These are phyloP conservation scores for Andrena cerasifolii DNA, from an alignment of 1,140 invertebrate genomes.

Conservation along the genomic window DNA sequence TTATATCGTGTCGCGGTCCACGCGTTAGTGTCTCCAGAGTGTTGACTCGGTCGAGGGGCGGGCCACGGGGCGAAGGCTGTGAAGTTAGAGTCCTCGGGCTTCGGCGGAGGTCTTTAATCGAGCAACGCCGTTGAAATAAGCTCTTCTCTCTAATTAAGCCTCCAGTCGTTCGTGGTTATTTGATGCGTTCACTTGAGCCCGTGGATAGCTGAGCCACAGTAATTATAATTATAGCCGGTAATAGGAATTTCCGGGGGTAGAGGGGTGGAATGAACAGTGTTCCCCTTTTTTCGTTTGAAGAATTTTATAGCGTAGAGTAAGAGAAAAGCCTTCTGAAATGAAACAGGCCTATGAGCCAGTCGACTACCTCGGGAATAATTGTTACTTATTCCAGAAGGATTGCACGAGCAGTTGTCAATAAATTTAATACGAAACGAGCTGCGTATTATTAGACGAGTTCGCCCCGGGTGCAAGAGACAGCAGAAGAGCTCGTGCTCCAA, in stretches of 20 bases:
- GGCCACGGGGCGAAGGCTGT: too few relatives aligned
- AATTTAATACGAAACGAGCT: too few relatives aligned
- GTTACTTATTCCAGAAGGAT: too few relatives aligned
- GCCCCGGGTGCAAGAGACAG: neutral
- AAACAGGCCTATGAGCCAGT: too few relatives aligned
- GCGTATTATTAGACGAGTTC: neutral
- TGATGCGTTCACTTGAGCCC: neutral
- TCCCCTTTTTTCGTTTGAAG: too few relatives aligned
- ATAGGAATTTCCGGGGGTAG: neutral
- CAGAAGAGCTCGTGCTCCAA: neutral
- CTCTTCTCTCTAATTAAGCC: constrained; percentile 20
- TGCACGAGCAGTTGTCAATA: too few relatives aligned
- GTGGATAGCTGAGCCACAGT: neutral
- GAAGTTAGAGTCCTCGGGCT: constrained; percentile 2
- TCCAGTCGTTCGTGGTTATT: neutral
- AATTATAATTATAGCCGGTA: neutral
- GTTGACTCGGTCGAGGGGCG: neutral
- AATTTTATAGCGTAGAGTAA: too few relatives aligned
- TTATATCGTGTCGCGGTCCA: constrained; percentile 6
- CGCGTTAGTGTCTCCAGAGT: constrained; percentile 3
- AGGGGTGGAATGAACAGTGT: too few relatives aligned
- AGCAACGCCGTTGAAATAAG: constrained; percentile 5
- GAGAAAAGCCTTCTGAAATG: too few relatives aligned
- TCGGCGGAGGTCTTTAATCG: constrained; percentile 4
- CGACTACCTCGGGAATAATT: too few relatives aligned